Percentiles rank a stretch among this genome's conserved stretches.
Conservation (phyloP, 2,113 vertebrate genomes). For the pig (Sus scrofa) region DNA sequence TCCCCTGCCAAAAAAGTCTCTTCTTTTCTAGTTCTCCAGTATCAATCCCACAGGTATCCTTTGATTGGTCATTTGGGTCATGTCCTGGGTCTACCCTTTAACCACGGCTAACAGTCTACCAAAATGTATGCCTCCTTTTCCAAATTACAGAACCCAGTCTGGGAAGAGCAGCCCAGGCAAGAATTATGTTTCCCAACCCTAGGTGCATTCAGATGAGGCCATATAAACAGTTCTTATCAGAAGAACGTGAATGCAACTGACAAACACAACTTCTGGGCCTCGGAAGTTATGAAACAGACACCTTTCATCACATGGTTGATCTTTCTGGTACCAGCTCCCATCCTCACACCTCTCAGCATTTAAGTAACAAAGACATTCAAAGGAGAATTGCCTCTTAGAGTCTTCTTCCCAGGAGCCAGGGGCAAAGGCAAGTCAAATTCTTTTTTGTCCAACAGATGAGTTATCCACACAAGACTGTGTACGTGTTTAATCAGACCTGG, state of each 20-base stretch:
- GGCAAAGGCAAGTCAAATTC: constrained; percentile 5
- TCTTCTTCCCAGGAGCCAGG: background rate
- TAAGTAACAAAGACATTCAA: background rate
- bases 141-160: background rate
- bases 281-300: background rate
- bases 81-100: background rate
- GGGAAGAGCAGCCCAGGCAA: background rate
- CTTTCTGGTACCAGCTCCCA: background rate
- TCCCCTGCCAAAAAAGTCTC: background rate
- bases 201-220: background rate
- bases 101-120: background rate
- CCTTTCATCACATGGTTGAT: background rate
- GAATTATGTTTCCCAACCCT: background rate
- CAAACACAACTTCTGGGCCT: background rate
- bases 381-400: background rate
- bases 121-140: background rate
- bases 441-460: background rate
- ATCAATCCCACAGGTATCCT: background rate
- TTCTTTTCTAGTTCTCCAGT: background rate
- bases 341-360: background rate
- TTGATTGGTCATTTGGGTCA: background rate
- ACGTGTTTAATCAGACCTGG: background rate
- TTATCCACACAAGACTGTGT: background rate
- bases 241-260: background rate
- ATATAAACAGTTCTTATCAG: background rate